Evolutionary conservation across 2,888 invertebrate genomes (phyloP).

Genomic region (Lagria hirta): DNA sequence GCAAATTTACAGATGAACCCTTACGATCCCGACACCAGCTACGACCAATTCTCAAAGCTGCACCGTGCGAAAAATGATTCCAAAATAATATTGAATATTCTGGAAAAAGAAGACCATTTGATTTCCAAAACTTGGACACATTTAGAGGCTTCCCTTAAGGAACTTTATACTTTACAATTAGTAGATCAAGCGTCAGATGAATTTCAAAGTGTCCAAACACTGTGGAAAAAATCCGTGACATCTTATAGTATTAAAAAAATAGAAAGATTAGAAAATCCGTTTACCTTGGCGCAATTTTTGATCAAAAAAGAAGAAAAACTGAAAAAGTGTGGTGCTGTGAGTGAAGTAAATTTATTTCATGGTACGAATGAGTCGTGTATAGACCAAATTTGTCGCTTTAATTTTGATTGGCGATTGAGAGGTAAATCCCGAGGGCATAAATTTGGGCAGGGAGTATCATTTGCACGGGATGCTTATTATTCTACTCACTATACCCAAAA

Average conservation of each 20-base stretch:
- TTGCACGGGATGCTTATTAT: slow-evolving; percentile 38
- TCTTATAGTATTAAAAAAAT: slow-evolving; percentile 9
- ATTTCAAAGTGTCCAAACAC: no score
- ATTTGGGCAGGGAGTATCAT: slow-evolving; percentile 44
- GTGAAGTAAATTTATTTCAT: slow-evolving; percentile 35
- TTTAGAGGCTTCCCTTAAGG: no score
- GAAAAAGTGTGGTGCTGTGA: neutral
- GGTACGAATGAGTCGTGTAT: slow-evolving; percentile 37
- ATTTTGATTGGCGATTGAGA: slow-evolving; percentile 43
- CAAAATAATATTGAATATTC: no score
- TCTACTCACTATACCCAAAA: slow-evolving; percentile 37
- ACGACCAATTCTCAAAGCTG: no score
- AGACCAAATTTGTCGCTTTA: slow-evolving; percentile 35
- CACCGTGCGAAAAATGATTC: no score
- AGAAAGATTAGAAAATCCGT: slow-evolving; percentile 11
- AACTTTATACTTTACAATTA: no score
- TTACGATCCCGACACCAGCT: no score
- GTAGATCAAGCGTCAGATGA: no score
- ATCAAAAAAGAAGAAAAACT: slow-evolving; percentile 7
- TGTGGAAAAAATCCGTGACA: no score
- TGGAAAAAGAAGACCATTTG: no score
- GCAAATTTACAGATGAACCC: no score
- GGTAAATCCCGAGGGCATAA: slow-evolving; percentile 31
- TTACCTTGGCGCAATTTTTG: slow-evolving; percentile 3
- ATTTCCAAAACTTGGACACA: no score